phyloP scores from a whole-genome alignment of 2,797 vertebrate genomes.

The Carapus acus region DNA sequence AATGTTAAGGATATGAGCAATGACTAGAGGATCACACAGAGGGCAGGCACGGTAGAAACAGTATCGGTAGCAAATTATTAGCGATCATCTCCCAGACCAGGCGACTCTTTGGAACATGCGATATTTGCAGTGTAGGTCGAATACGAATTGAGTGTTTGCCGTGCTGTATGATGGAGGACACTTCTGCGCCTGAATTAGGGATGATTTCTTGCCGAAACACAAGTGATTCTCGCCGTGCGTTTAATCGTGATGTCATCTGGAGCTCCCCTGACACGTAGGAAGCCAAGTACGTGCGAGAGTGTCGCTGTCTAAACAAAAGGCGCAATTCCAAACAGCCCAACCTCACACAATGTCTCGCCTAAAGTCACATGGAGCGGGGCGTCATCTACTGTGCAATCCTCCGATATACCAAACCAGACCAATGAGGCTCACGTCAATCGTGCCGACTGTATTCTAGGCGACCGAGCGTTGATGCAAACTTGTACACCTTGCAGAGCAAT shows the following conservation, averaged over 20 bases:
- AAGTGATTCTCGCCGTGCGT: slow-evolving; percentile 41
- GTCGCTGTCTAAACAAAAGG: slow-evolving; percentile 32
- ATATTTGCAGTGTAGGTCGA: slow-evolving; percentile 46
- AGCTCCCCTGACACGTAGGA: slow-evolving; percentile 57
- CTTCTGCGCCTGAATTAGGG: slow-evolving; percentile 22
- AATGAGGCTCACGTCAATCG: slow-evolving; percentile 64
- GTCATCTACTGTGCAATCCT: slow-evolving; percentile 66
- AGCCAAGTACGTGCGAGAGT: slow-evolving; percentile 36
- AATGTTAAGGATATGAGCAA: slow-evolving; percentile 11
- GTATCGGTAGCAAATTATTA: slow-evolving; percentile 62
- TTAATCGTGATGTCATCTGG: slow-evolving; percentile 62
- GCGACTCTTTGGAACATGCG: slow-evolving; percentile 32
- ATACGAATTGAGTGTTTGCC: slow-evolving; percentile 19
- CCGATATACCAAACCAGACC: slow-evolving; percentile 67
- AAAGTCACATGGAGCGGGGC: slow-evolving; percentile 59
- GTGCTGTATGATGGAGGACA: slow-evolving; percentile 2
- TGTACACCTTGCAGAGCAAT: slow-evolving; percentile 54
- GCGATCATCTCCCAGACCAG: slow-evolving; percentile 43
- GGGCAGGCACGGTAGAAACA: slow-evolving; percentile 42
- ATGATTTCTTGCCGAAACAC: slow-evolving; percentile 38
- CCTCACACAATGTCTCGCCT: slow-evolving; percentile 36
- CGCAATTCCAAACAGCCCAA: slow-evolving; percentile 29
- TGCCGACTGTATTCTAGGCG: slow-evolving; percentile 56
- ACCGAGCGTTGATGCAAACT: slow-evolving; percentile 58
- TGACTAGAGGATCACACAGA: slow-evolving; percentile 14